Evolutionary conservation across 1,140 invertebrate genomes (phyloP).

Genomic region (Caenorhabditis remanei): DNA sequence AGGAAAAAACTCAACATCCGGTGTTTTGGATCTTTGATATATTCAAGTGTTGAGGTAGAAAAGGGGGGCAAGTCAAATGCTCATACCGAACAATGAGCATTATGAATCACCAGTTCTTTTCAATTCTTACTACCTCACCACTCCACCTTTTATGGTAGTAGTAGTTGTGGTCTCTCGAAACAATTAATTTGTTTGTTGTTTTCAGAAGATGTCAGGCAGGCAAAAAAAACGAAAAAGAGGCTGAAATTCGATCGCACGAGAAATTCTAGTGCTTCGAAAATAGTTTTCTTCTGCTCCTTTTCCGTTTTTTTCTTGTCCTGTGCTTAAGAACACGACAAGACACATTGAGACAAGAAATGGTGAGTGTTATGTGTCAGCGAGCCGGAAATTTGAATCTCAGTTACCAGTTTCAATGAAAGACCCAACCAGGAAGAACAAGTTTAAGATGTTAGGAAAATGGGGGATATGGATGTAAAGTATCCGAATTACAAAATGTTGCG

Average conservation of each 20-base stretch:
- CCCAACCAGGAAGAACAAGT: conserved; percentile 28
- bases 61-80: conserved; percentile 16
- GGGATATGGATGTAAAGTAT: not conserved
- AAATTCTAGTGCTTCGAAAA: conserved; percentile 53
- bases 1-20: not conserved
- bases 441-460: not conserved
- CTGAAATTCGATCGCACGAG: conserved; percentile 48
- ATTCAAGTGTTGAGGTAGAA: conserved; percentile 27
- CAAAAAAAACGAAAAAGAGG: not conserved
- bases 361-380: conserved; percentile 18
- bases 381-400: conserved; percentile 48
- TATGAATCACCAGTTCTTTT: conserved; percentile 35
- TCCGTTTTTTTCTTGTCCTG: not conserved
- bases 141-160: conserved; percentile 19
- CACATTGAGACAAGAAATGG: conserved; percentile 30
- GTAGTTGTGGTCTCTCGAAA: not conserved
- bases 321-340: not conserved
- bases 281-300: conserved; percentile 8
- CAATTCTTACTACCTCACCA: not conserved
- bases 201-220: conserved; percentile 17
- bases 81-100: conserved; percentile 21
- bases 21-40: conserved; percentile 27
- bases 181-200: conserved; percentile 39
- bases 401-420: conserved; percentile 26
- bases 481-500: not conserved